A percentile compares a stretch with the other conserved stretches of the same genome.
Evolutionary conservation across 2,888 invertebrate species (phyloP).

Genomic region (Chrysotoxum bicinctum): DNA sequence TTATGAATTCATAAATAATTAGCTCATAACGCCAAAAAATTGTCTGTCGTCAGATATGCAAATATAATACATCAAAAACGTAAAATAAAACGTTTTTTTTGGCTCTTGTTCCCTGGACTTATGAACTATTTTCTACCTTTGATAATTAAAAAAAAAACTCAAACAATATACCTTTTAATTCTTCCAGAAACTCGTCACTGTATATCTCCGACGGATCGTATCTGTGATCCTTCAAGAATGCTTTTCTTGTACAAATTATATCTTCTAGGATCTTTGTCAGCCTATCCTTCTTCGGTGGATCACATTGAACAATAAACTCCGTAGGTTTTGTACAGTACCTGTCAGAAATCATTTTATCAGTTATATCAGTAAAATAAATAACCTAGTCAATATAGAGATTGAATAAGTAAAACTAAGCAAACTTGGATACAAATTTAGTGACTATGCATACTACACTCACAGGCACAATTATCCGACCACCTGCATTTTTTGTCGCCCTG

Average conservation of each 20-base stretch:
- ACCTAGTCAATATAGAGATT: background rate
- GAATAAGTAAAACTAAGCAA: no score
- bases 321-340: constrained; percentile 83
- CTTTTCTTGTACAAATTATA: constrained; percentile 83
- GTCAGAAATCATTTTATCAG: constrained; percentile 18
- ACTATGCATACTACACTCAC: no score
- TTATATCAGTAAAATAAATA: background rate
- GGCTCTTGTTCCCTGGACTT: no score
- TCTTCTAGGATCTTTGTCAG: constrained; percentile 83
- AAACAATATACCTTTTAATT: constrained; percentile 77
- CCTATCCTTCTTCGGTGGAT: constrained; percentile 78
- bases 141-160: background rate
- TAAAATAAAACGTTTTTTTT: no score
- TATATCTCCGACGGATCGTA: constrained; percentile 88
- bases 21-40: no score
- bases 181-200: constrained; percentile 81
- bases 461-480: no score
- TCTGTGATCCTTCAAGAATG: constrained; percentile 90
- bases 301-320: constrained; percentile 84
- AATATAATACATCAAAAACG: no score
- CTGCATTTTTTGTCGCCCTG: no score
- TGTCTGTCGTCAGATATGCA: no score
- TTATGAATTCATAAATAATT: no score
- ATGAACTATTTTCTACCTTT: no score
- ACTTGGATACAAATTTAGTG: no score